These are phyloP conservation scores for Cantharis nigra DNA, from an alignment of 2,888 invertebrate species.

Conservation along the genomic window DNA sequence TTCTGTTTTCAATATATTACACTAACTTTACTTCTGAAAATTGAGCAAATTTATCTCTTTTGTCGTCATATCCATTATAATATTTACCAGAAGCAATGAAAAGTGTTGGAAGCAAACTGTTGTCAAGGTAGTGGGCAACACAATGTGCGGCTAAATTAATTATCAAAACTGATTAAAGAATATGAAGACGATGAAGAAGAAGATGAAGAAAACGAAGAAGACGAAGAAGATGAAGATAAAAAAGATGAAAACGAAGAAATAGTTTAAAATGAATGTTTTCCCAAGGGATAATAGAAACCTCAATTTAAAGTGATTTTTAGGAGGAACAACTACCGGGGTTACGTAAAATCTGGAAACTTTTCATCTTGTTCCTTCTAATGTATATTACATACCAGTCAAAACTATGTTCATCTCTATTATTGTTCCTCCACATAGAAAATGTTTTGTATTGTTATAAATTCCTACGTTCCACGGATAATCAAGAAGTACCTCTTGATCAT, in stretches of 20 bases:
- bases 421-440: not conserved
- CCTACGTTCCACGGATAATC: not conserved
- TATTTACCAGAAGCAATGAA: not conserved
- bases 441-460: not conserved
- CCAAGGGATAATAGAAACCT: too few relatives aligned
- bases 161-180: too few relatives aligned
- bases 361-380: too few relatives aligned
- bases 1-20: not conserved
- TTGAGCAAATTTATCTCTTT: not conserved
- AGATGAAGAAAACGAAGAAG: too few relatives aligned
- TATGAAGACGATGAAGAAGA: too few relatives aligned
- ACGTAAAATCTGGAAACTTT: too few relatives aligned
- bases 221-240: too few relatives aligned
- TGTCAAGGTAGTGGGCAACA: not conserved
- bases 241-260: too few relatives aligned
- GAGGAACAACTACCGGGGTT: too few relatives aligned
- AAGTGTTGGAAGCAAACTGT: not conserved
- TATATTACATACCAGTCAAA: not conserved
- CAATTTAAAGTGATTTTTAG: too few relatives aligned
- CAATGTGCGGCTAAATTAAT: not conserved
- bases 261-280: too few relatives aligned
- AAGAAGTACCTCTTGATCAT: not conserved
- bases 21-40: not conserved
- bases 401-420: not conserved
- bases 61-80: not conserved